Conservation (phyloP, 2,888 invertebrate genomes). For the Philhelius pedissequus region DNA sequence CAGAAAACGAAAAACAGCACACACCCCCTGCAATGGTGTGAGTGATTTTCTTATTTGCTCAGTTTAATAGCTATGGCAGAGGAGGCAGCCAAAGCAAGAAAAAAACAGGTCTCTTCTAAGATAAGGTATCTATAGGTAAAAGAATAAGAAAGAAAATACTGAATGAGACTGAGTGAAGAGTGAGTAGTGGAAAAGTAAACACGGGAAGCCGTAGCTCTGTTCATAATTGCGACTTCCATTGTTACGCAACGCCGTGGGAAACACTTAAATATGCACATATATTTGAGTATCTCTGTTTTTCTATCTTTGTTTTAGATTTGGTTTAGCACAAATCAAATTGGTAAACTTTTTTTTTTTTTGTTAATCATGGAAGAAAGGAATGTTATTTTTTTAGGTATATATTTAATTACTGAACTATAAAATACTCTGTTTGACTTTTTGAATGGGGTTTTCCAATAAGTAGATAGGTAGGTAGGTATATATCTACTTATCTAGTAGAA, state of each 20-base stretch:
- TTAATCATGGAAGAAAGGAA: background rate
- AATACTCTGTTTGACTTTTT: background rate
- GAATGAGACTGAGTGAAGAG: conserved; percentile 37
- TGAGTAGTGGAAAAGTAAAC: conserved; percentile 59
- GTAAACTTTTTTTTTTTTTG: conserved; percentile 33
- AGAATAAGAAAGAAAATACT: conserved; percentile 46
- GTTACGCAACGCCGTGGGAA: conserved; percentile 72
- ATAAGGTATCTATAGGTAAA: conserved; percentile 45
- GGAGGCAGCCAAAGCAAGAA: too few species aligned
- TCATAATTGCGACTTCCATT: conserved; percentile 72
- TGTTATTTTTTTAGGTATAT: background rate
- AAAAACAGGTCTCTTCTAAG: too few species aligned
- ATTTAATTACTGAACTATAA: background rate
- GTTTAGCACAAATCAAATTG: conserved; percentile 47
- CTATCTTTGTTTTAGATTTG: background rate
- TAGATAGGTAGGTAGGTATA: too few species aligned
- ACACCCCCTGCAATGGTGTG: conserved; percentile 42
- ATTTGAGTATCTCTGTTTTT: conserved; percentile 18
- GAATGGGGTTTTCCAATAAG: background rate
- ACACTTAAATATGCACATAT: conserved; percentile 65
- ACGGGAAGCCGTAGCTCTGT: conserved; percentile 72
- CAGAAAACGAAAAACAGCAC: background rate
- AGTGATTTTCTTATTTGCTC: conserved; percentile 58
- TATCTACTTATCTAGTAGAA: too few species aligned
- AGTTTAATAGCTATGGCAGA: conserved; percentile 34